Conservation (phyloP, 1,140 invertebrate genomes). For the Drosophila serrata region DNA sequence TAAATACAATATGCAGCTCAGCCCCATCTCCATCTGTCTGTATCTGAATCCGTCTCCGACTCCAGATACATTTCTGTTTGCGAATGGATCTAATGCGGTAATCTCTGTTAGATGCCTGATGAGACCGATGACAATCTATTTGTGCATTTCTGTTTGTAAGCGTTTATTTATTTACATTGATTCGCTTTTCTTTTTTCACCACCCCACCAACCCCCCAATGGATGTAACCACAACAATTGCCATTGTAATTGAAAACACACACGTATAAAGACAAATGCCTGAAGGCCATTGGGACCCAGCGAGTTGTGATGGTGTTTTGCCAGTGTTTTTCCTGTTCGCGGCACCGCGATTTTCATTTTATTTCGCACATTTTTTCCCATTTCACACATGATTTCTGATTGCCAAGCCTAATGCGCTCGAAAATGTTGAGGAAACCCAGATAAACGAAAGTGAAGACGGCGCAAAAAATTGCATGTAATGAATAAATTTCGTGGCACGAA, state of each 20-base stretch:
- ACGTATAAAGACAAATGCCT: constrained; percentile 39
- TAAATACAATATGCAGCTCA: constrained; percentile 60
- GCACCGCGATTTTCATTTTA: constrained; percentile 77
- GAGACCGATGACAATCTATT: constrained; percentile 62
- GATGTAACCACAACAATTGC: constrained; percentile 77
- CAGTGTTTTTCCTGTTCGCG: constrained; percentile 49
- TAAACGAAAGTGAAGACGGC: constrained; percentile 79
- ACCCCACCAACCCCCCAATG: constrained; percentile 19
- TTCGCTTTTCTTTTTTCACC: constrained; percentile 49
- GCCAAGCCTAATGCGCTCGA: constrained; percentile 77
- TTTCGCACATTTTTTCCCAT: constrained; percentile 72
- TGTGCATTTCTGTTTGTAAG: constrained; percentile 64
- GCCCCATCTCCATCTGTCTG: constrained; percentile 17
- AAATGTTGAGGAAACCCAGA: constrained; percentile 67
- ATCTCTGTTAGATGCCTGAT: constrained; percentile 46
- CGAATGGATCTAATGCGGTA: constrained; percentile 48
- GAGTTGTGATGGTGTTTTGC: constrained; percentile 58
- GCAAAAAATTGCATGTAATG: constrained; percentile 83
- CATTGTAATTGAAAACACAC: constrained; percentile 77
- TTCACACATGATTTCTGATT: constrained; percentile 84
- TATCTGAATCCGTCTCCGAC: background rate
- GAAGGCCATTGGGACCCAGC: constrained; percentile 37
- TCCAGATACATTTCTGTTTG: constrained; percentile 7
- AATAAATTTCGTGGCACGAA: constrained; percentile 72
- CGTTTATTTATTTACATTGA: constrained; percentile 80